Evolutionary conservation across 2,113 vertebrate species (phyloP).

Genomic region (Tringa solitaria): DNA sequence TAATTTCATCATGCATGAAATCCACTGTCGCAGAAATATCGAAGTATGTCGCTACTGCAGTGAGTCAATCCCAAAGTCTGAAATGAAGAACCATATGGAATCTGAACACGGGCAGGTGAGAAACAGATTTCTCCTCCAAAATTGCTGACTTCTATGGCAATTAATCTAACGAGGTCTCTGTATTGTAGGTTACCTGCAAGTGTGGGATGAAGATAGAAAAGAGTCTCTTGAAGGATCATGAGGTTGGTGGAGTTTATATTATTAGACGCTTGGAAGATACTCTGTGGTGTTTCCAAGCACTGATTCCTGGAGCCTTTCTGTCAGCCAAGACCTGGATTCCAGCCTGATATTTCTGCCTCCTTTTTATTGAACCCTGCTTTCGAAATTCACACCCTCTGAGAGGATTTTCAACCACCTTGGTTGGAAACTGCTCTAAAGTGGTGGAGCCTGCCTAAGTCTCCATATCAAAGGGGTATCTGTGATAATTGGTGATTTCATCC

Average conservation of each 20-base stretch:
- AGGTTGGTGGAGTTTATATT: constrained; percentile 73
- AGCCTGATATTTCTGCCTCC: not conserved
- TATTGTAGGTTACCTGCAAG: constrained; percentile 86
- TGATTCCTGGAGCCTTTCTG: not conserved
- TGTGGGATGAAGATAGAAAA: constrained; percentile 91
- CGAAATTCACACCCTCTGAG: not conserved
- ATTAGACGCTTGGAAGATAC: not conserved
- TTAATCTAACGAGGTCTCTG: not conserved
- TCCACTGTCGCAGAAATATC: constrained; percentile 93
- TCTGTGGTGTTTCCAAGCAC: not conserved
- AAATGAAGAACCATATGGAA: constrained; percentile 85
- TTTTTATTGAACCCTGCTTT: not conserved
- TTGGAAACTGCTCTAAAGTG: not conserved
- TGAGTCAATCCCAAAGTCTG: constrained; percentile 86
- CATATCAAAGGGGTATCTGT: not conserved
- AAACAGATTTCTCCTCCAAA: not conserved
- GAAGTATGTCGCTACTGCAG: constrained; percentile 85
- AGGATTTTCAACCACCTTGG: not conserved
- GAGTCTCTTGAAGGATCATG: constrained; percentile 81
- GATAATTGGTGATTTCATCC: not conserved
- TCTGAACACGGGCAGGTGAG: constrained; percentile 86
- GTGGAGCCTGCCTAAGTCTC: not conserved
- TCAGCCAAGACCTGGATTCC: not conserved
- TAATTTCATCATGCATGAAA: constrained; percentile 94
- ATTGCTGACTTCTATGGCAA: not conserved